Evolutionary conservation across 2,113 vertebrate genomes (phyloP).

Genomic region (Uria lomvia): DNA sequence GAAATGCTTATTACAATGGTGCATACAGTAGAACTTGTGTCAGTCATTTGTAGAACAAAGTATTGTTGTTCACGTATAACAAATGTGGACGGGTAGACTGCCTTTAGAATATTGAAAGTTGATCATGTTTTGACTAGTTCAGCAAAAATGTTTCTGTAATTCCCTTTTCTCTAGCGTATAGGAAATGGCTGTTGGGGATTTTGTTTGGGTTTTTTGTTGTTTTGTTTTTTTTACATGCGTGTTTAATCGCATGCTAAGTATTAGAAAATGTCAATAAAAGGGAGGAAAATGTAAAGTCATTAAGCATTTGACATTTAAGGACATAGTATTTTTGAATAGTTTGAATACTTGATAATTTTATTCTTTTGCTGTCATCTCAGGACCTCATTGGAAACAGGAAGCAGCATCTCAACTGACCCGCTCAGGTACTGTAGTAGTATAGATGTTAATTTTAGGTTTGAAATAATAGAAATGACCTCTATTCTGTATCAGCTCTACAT

Average conservation of each 20-base stretch:
- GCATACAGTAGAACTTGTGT: background rate
- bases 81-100: background rate
- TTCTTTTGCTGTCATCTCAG: constrained; percentile 70
- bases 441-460: background rate
- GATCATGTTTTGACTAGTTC: background rate
- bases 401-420: constrained; percentile 69
- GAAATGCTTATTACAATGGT: background rate
- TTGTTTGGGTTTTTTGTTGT: background rate
- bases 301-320: background rate
- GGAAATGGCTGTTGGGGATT: background rate
- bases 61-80: fast-evolving
- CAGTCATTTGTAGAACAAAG: background rate
- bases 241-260: background rate
- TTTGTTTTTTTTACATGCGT: background rate
- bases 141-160: background rate
- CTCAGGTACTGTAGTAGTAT: constrained; percentile 61
- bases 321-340: background rate
- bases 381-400: constrained; percentile 75
- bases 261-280: background rate
- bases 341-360: constrained; percentile 31
- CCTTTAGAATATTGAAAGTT: background rate
- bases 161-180: background rate
- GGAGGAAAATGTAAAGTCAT: background rate
- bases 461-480: background rate
- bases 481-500: background rate